Percentiles rank a stretch among this genome's conserved stretches.
Conservation (phyloP, 2,888 invertebrate genomes). For the Cynaeus angustus region DNA sequence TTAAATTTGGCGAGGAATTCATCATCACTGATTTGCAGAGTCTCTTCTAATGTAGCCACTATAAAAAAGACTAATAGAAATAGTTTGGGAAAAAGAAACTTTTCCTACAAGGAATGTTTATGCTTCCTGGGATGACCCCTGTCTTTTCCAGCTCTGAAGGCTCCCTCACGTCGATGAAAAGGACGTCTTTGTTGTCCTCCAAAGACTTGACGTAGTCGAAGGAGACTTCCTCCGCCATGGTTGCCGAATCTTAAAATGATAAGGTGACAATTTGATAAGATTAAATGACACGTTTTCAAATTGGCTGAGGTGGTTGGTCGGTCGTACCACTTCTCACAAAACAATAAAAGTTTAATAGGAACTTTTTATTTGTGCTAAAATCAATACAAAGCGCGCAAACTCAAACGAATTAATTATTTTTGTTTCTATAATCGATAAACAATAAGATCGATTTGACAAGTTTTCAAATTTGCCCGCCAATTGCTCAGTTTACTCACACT, state of each 20-base stretch:
- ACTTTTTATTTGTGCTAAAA: too few species aligned
- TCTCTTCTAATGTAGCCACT: slow-evolving; percentile 74
- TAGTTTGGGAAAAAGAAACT: background rate
- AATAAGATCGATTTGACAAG: too few species aligned
- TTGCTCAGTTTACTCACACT: too few species aligned
- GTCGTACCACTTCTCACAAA: too few species aligned
- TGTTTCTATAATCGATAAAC: too few species aligned
- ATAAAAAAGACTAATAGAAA: slow-evolving; percentile 57
- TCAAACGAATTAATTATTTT: too few species aligned
- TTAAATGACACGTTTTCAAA: slow-evolving; percentile 1
- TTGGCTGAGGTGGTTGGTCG: too few species aligned
- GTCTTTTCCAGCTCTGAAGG: slow-evolving; percentile 81
- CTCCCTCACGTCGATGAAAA: slow-evolving; percentile 86
- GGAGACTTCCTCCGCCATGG: slow-evolving; percentile 46
- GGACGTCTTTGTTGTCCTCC: slow-evolving; percentile 70
- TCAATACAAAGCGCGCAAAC: too few species aligned
- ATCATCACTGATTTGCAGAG: slow-evolving; percentile 71
- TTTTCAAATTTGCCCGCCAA: too few species aligned
- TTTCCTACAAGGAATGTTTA: slow-evolving; percentile 82
- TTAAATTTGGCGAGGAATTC: slow-evolving; percentile 76
- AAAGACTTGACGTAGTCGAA: slow-evolving; percentile 73
- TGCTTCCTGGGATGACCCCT: slow-evolving; percentile 82
- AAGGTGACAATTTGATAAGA: background rate
- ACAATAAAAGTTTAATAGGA: too few species aligned
- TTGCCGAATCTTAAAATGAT: slow-evolving; percentile 8